Evolutionary conservation across 2,113 vertebrate genomes (phyloP), one percentile per base, ranked within the genome.

Genomic region (Pachycephala philippinensis): DNA sequence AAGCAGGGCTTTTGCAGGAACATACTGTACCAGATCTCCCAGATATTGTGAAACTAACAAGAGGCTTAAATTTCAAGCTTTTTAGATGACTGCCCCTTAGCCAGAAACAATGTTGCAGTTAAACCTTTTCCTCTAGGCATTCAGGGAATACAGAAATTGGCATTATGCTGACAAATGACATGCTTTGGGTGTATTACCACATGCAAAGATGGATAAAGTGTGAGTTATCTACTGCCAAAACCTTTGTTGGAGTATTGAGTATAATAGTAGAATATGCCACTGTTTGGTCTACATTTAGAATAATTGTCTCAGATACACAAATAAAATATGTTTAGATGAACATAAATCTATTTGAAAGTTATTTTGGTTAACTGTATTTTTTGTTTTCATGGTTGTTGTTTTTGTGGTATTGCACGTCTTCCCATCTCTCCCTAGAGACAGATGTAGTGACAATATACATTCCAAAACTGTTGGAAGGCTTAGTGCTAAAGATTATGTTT

Each of bases 21-120:
- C 91, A 44, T 19, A 49, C 39, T 84, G 93, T 95, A 91, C 89
- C 75, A 94, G 47, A 94, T 96, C 91, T 95, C 74, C 53, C 82
- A 97, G 95, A 96, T 93, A 93, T 98, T 98, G 97, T 98, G 97
- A 97, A 98, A 98, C 76, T 84, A 92, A 87, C 6, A 9, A 89
- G 83, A 80, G 79, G 87, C 93, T 98, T 90, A 96, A 82, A 94
- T 97, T 95, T 95, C 95, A 95, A 68, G 59, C 33, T 63, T 95
- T 88, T 91, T 93, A 79, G 63, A 85, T 87, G 33, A 57, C 77
- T 96, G 79, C 19, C 69, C 77, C 84, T 84, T 82, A 92, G 90
- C 95, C 96, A 98, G 97, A 98, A 96, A 84, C 89, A 98, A 98
- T 54, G 87, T 49, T 97, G 35, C 83, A 88, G 95, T 96, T 97